phyloP scores from a whole-genome alignment of 2,797 vertebrate species.

The Coregonus suidteri region DNA sequence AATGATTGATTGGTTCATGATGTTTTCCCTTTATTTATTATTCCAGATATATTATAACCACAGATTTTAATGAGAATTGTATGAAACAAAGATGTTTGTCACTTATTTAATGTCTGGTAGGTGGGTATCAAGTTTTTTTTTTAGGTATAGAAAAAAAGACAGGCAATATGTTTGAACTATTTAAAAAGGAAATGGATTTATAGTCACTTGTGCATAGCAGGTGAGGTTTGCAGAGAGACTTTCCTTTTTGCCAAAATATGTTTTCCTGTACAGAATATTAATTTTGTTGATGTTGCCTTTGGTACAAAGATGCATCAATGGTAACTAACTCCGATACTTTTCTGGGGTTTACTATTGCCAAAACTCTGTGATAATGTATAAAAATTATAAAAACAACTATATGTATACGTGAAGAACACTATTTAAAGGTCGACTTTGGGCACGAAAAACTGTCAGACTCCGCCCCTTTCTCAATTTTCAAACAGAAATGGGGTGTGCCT shows the following conservation, averaged over 20 bases:
- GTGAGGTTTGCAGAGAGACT: conserved; percentile 46
- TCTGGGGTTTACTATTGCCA: conserved; percentile 76
- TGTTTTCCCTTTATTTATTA: conserved; percentile 66
- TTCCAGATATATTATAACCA: conserved; percentile 40
- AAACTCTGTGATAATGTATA: conserved; percentile 62
- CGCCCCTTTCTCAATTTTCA: too few species aligned
- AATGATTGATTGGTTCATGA: conserved; percentile 60
- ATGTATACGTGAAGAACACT: conserved; percentile 64
- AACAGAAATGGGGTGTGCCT: too few species aligned
- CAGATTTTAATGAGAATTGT: conserved; percentile 28
- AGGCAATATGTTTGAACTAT: conserved; percentile 76
- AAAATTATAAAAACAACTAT: conserved; percentile 32
- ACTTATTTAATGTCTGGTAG: conserved; percentile 55
- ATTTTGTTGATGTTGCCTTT: conserved; percentile 74
- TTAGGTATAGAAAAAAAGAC: conserved; percentile 44
- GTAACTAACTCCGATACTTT: conserved; percentile 66
- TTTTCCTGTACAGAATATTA: conserved; percentile 67
- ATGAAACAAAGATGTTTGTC: conserved; percentile 23
- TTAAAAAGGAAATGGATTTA: conserved; percentile 49
- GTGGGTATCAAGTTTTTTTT: conserved; percentile 53
- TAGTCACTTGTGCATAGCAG: conserved; percentile 31
- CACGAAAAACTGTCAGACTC: too few species aligned
- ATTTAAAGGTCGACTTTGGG: conserved; percentile 25
- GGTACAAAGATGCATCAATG: conserved; percentile 72
- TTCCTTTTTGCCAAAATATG: conserved; percentile 71